These are phyloP conservation scores for Microtus pennsylvanicus DNA, from an alignment of 2,113 vertebrate species.

Conservation along the genomic window DNA sequence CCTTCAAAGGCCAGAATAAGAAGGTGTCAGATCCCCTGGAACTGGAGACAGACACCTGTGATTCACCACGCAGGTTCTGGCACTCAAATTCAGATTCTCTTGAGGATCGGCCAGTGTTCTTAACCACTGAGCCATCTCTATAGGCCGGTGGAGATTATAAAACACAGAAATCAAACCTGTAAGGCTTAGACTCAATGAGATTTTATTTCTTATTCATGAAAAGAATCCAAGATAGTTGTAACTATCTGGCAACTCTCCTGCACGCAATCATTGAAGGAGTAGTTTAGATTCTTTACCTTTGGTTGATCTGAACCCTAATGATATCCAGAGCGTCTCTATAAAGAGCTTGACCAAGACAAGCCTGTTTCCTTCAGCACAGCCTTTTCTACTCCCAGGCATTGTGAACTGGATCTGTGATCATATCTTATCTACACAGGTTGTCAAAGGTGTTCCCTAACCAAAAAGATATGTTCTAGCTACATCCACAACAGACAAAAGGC, in stretches of 20 bases:
- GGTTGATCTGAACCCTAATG: neutral
- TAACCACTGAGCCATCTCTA: too few relatives aligned
- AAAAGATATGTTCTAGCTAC: neutral
- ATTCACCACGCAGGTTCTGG: neutral
- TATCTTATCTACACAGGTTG: neutral
- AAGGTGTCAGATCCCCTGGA: neutral
- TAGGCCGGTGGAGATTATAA: neutral
- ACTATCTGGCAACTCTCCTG: neutral
- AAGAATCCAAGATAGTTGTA: neutral
- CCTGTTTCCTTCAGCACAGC: neutral
- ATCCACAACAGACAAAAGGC: neutral
- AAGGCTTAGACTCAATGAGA: neutral
- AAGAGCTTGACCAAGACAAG: neutral
- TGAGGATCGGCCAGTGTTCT: neutral
- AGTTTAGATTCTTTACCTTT: constrained; percentile 13
- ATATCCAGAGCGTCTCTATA: neutral
- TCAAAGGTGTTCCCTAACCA: neutral
- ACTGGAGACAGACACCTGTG: neutral
- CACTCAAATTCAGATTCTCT: neutral
- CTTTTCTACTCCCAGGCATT: neutral
- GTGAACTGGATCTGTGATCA: neutral
- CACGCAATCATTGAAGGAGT: neutral
- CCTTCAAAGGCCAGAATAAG: neutral
- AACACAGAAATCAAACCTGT: neutral
- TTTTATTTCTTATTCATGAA: constrained; percentile 8